A percentile compares a stretch with the other conserved stretches of the same genome.
phyloP scores from a whole-genome alignment of 2,888 invertebrate genomes.

The Rhaphigaster nebulosa region DNA sequence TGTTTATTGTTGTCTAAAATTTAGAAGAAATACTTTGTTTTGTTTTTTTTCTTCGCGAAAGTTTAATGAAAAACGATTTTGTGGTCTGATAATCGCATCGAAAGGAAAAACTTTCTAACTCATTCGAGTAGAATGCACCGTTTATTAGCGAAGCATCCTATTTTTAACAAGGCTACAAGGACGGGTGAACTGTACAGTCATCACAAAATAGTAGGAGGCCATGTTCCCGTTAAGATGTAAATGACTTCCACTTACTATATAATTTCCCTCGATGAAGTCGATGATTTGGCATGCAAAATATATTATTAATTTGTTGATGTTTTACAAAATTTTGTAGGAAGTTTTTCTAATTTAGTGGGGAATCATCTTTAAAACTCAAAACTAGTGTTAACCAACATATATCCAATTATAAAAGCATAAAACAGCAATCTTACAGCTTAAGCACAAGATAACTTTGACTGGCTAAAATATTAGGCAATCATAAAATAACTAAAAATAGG shows the following conservation, averaged over 20 bases:
- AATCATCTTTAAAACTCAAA: no score
- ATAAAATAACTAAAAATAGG: no score
- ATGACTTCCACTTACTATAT: neutral
- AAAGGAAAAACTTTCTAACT: constrained; percentile 22
- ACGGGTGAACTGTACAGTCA: neutral
- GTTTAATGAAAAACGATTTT: constrained; percentile 11
- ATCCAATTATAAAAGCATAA: no score
- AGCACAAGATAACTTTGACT: no score
- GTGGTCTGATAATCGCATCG: constrained; percentile 15
- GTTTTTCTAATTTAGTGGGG: no score
- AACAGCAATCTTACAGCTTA: no score
- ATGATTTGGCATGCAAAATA: no score
- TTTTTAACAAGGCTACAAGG: constrained; percentile 23
- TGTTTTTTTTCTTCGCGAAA: neutral
- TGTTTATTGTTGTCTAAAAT: neutral
- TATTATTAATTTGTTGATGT: no score
- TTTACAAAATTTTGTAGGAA: no score
- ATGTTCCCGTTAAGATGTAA: constrained; percentile 1
- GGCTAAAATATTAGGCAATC: no score
- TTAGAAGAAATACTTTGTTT: neutral
- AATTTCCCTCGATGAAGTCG: neutral
- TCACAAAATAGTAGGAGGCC: neutral
- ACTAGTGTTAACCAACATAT: no score
- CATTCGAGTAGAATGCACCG: neutral
- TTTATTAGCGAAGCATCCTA: neutral